Evolutionary conservation across 2,113 vertebrate genomes (phyloP), one percentile per base, ranked within the genome.

Genomic region (Xyrauchen texanus): DNA sequence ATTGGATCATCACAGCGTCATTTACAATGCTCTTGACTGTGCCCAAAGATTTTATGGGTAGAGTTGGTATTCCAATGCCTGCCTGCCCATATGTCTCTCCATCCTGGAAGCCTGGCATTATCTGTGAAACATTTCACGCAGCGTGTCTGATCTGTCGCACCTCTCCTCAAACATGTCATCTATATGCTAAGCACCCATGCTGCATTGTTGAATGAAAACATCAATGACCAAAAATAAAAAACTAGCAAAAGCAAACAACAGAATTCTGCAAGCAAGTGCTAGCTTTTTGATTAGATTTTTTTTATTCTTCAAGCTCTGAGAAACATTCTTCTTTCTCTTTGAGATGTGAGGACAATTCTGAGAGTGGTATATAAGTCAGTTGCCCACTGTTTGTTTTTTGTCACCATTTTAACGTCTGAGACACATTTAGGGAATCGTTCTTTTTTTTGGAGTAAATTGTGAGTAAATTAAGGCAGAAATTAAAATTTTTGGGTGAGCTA

Each of bases 131-230:
- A 84, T 84, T 80, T 77, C 86, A 87, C 81, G 86, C 86, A 87
- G 83, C 87, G 82, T 79, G 64, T 71, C 88, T 88, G 91, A 90
- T 92, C 90, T 88, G 91, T 90, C 88, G 87, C 88, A 87, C 82
- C 88, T 90, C 88, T 89, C 82, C 82, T 67, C 83, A 87, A 90
- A 89, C 88, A 91, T 92, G 91, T 92, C 91, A 93, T 93, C 93
- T 93, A 93, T 92, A 93, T 93, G 90, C 93, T 93, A 93, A 93
- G 88, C 89, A 91, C 91, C 89, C 89, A 84, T 82, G 89, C 86
- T 76, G 87, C 89, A 89, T 91, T 87, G 90, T 91, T 91, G 91
- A 92, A 92, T 89, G 86, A 90, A 92, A 93, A 89, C 87, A 87
- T 88, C 86, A 90, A 86, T 80, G 85, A 82, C 86, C 67, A 76